phyloP scores from a whole-genome alignment of 2,797 vertebrate species.

The Peromyscus aztecus region DNA sequence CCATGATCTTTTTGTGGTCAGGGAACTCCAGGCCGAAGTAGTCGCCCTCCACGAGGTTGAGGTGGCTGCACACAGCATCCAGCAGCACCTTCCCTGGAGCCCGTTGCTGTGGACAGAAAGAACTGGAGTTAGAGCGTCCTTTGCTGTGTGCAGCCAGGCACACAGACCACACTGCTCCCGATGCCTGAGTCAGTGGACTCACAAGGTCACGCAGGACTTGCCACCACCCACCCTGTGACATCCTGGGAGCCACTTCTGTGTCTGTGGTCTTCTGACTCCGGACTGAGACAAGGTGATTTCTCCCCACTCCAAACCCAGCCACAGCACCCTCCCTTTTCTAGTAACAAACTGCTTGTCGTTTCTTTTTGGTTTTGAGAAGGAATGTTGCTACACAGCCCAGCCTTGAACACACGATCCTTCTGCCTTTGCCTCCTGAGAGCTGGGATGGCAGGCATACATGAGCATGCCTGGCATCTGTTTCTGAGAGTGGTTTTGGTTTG shows the following conservation, averaged over 20 bases:
- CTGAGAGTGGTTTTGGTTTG: not conserved
- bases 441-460: not conserved
- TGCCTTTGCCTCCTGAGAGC: not conserved
- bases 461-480: not conserved
- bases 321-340: rapidly evolving
- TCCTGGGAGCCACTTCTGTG: rapidly evolving
- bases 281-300: no score
- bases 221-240: rapidly evolving
- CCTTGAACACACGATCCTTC: not conserved
- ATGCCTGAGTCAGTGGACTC: rapidly evolving
- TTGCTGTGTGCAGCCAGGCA: not conserved
- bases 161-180: rapidly evolving
- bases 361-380: not conserved
- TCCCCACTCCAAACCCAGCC: not conserved
- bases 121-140: constrained; percentile 69
- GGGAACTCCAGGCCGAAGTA: constrained; percentile 98
- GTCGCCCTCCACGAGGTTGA: constrained; percentile 98
- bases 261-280: not conserved
- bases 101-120: constrained; percentile 92
- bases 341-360: not conserved
- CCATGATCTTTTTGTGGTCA: constrained; percentile 97
- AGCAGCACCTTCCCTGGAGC: constrained; percentile 96
- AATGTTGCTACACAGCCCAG: not conserved
- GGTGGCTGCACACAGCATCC: constrained; percentile 95
- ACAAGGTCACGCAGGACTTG: rapidly evolving